Percentiles rank a stretch among this genome's conserved stretches.
These are phyloP conservation scores for Ailurus styani DNA, from an alignment of 2,113 vertebrate species.

Conservation along the genomic window DNA sequence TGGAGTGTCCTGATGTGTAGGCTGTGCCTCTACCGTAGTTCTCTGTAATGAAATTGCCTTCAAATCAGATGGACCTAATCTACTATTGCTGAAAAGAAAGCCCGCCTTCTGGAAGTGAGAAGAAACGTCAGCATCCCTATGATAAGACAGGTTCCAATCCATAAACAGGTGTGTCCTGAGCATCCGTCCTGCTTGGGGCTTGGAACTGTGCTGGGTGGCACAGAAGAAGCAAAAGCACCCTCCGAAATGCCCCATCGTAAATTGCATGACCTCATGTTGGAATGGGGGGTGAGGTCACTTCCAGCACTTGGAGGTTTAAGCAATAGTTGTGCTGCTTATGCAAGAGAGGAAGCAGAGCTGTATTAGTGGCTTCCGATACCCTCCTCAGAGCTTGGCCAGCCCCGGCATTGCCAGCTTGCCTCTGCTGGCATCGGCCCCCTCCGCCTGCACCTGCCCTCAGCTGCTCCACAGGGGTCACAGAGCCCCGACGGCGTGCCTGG, in stretches of 20 bases:
- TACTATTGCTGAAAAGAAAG: not conserved
- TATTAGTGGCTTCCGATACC: not conserved
- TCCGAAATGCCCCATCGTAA: not conserved
- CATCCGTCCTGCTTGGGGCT: not conserved
- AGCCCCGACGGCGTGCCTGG: not conserved
- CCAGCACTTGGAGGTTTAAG: not conserved
- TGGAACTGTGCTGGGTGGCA: not conserved
- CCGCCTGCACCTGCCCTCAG: not conserved
- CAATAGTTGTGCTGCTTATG: not conserved
- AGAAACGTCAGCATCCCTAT: not conserved
- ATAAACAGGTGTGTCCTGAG: not conserved
- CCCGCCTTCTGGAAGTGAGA: not conserved
- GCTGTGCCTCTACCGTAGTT: rapidly evolving
- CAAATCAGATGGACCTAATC: not conserved
- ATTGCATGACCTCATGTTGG: not conserved
- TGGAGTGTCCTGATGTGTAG: not conserved
- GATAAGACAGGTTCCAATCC: not conserved
- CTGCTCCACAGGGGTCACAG: not conserved
- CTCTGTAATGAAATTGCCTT: not conserved
- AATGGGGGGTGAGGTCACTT: not conserved
- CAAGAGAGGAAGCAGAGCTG: not conserved
- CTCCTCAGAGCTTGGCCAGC: not conserved
- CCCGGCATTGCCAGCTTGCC: not conserved
- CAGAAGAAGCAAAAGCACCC: not conserved
- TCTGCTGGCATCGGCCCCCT: not conserved